Evolutionary conservation across 2,888 invertebrate genomes (phyloP).

Genomic region (Lumbricus terrestris): DNA sequence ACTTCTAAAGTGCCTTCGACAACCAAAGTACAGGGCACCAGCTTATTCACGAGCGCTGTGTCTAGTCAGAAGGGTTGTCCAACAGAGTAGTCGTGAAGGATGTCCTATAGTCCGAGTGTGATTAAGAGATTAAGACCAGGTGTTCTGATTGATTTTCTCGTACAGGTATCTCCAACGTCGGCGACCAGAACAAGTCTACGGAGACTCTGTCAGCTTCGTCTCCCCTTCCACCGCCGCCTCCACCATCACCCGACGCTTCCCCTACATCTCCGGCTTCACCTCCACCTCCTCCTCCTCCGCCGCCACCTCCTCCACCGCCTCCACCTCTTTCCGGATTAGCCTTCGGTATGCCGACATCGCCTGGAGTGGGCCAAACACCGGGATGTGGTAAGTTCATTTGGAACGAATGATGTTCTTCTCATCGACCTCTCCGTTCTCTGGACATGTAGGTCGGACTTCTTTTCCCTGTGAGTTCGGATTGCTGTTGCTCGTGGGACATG

Average conservation of each 20-base stretch:
- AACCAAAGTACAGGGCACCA: no score
- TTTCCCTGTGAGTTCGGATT: no score
- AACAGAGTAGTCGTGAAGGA: no score
- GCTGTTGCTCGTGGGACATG: no score
- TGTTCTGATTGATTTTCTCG: background rate
- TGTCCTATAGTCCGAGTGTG: background rate
- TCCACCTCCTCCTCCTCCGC: conserved; percentile 48
- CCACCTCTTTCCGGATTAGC: conserved; percentile 49
- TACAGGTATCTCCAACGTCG: background rate
- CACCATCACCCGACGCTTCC: conserved; percentile 45
- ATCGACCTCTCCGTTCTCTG: no score
- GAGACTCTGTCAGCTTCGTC: conserved; percentile 14
- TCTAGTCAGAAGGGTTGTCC: no score
- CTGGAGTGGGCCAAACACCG: conserved; percentile 29
- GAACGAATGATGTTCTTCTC: background rate
- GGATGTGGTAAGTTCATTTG: background rate
- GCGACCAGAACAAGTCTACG: background rate
- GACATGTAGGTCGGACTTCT: no score
- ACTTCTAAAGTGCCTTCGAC: no score
- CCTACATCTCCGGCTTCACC: conserved; percentile 47
- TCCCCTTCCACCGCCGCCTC: conserved; percentile 33
- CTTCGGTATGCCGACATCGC: conserved; percentile 62
- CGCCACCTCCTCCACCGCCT: conserved; percentile 31
- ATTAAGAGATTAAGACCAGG: background rate
- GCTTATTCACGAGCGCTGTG: no score